Evolutionary conservation across 2,113 vertebrate genomes (phyloP).

Genomic region (Cacatua alba): DNA sequence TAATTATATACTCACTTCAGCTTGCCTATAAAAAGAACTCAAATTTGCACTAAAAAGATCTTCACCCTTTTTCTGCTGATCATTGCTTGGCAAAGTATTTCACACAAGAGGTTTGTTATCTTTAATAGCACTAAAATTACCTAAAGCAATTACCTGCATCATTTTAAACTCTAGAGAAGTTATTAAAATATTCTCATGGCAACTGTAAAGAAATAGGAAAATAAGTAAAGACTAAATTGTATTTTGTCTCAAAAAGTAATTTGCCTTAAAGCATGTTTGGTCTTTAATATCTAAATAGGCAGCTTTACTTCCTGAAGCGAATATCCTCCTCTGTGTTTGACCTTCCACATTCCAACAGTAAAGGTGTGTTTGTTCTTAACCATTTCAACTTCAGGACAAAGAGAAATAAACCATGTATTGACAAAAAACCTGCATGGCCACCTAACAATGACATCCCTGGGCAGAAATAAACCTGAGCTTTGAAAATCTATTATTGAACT

Average conservation of each 20-base stretch:
- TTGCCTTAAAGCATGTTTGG: constrained; percentile 45
- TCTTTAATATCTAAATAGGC: constrained; percentile 32
- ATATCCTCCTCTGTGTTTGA: not conserved
- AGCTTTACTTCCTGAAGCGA: constrained; percentile 30
- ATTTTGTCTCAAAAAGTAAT: constrained; percentile 35
- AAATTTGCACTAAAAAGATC: constrained; percentile 61
- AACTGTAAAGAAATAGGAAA: constrained; percentile 72
- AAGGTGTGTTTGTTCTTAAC: not conserved
- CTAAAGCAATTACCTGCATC: constrained; percentile 74
- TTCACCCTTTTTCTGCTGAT: constrained; percentile 68
- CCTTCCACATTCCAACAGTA: not conserved
- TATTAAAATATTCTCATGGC: constrained; percentile 74
- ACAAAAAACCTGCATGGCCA: not conserved
- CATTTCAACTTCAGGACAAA: not conserved
- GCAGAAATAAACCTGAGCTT: not conserved
- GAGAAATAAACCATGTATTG: not conserved
- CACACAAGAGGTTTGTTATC: constrained; percentile 74
- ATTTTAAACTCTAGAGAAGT: constrained; percentile 71
- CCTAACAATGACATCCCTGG: not conserved
- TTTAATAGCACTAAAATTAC: constrained; percentile 76
- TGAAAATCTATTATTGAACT: not conserved
- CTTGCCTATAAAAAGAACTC: constrained; percentile 53
- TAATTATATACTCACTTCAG: constrained; percentile 65
- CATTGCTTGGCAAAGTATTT: constrained; percentile 70
- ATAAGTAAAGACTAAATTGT: constrained; percentile 68